A percentile compares a stretch with the other conserved stretches of the same genome.
Evolutionary conservation across 64 coral and sea anemone genomes (phyloP).

Genomic region (Acropora tenuis): DNA sequence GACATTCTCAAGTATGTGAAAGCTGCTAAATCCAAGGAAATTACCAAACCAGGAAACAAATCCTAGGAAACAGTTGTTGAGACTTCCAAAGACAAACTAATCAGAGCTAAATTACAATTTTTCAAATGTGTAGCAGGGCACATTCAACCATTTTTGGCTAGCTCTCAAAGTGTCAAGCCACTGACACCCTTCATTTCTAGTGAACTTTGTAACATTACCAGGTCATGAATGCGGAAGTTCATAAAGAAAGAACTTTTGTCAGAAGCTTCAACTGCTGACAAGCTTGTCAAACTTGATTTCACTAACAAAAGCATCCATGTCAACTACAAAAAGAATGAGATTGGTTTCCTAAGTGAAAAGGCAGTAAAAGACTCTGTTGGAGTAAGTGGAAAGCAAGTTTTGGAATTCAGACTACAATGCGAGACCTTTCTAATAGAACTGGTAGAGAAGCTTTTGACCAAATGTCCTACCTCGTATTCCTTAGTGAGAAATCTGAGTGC

Average conservation of each 20-base stretch:
- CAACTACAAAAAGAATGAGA: constrained; percentile 46
- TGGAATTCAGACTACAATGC: constrained; percentile 51
- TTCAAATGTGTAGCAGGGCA: constrained; percentile 71
- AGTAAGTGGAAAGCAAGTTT: constrained; percentile 40
- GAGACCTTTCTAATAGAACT: constrained; percentile 37
- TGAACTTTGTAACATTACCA: constrained; percentile 62
- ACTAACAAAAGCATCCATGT: constrained; percentile 42
- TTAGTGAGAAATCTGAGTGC: constrained; percentile 46
- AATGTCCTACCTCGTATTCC: constrained; percentile 27
- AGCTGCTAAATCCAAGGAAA: no score
- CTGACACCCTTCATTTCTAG: constrained; percentile 57
- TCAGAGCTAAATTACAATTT: no score
- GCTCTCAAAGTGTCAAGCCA: constrained; percentile 77
- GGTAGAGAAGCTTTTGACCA: background rate
- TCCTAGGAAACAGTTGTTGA: no score
- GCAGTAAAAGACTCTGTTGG: constrained; percentile 28
- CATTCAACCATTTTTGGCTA: constrained; percentile 64
- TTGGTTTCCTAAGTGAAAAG: constrained; percentile 54
- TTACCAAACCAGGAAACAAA: no score
- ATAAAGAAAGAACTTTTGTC: constrained; percentile 43
- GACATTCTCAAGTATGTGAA: no score
- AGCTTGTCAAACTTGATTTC: constrained; percentile 43
- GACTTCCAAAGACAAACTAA: no score
- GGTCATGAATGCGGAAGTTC: constrained; percentile 65
- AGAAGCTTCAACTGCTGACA: constrained; percentile 56